Base-by-base conservation (phyloP, 2,797 vertebrate genomes). In the Paratrypauchen microcephalus region DNA sequence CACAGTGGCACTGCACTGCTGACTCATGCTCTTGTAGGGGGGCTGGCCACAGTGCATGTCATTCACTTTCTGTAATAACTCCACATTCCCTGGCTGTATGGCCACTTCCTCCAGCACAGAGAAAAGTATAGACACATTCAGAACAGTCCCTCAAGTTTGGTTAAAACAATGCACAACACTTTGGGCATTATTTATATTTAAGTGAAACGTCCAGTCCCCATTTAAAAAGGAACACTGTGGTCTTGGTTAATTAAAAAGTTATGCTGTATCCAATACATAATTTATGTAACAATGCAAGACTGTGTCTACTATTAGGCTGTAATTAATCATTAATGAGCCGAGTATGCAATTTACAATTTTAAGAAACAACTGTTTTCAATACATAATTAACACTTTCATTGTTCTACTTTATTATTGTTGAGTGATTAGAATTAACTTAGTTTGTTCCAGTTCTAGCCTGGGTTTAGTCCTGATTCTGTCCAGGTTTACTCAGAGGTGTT, bases 1-100 rank as follows among this genome's bases (percentile, higher is more conserved):
- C 84, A 87, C 89, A 85, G 91, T 89, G 91, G 79, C 85, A 86
- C 87, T 91, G 90, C 82, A 85, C 81, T 91, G 84, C 80, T 92
- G 86, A 83, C n/a, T n/a, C n/a, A n/a, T n/a, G n/a, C 77, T 92
- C 71, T 78, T 80, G 83, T 83, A 90, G 84, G 86, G 79, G 74
- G 92, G 85, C 86, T 85, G 86, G 76, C 89, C 75, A 86, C 77
- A 64, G 54, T 83, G 85, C 78, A 73, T 77, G 82, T 91, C 73
- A 55, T 84, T 91, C 84, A 70, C 79, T 88, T 92, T 92, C 86
- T 21, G 75, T 85, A 94, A 82, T 55, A 88, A 94, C 81, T 93
- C 89, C 72, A 89, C 86, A 82, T 86, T 94, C 83, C 80, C 93
- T 5, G 78, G 90, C 28, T 86, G 81, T 79, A 85, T 90, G 86